phyloP scores from a whole-genome alignment of 2,797 vertebrate species.

The Myotis myotis region DNA sequence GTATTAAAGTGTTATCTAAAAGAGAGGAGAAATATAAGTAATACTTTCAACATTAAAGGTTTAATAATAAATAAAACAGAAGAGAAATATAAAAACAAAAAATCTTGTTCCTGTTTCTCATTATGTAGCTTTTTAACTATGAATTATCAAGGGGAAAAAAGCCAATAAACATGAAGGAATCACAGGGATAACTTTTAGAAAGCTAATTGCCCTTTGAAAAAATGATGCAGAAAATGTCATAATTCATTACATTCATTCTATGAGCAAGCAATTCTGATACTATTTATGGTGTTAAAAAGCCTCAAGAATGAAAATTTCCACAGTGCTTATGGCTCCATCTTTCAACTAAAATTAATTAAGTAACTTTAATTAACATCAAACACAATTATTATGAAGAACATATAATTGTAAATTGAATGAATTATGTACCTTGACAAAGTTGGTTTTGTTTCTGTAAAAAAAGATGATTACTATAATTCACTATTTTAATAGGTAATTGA shows the following conservation, averaged over 20 bases:
- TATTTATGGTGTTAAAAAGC: not conserved
- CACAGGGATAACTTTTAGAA: not conserved
- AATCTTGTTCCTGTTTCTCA: not conserved
- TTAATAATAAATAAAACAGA: not conserved
- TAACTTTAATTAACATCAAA: not conserved
- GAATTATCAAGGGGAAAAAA: not conserved
- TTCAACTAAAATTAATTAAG: not conserved
- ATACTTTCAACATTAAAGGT: too few species aligned
- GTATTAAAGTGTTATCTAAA: not conserved
- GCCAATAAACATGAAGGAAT: not conserved
- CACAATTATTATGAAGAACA: not conserved
- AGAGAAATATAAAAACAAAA: not conserved
- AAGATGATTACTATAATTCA: not conserved
- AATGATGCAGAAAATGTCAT: not conserved
- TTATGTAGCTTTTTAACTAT: not conserved
- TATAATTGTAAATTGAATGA: not conserved
- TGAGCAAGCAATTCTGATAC: not conserved
- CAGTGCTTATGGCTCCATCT: not conserved
- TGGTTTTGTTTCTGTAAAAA: not conserved
- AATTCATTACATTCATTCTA: not conserved
- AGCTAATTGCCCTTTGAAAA: not conserved
- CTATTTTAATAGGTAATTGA: not conserved
- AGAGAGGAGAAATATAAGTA: too few species aligned
- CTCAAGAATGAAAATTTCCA: not conserved
- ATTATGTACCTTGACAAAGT: not conserved